Percentiles rank a stretch among this genome's conserved stretches.
phyloP scores from a whole-genome alignment of 2,888 invertebrate species.

The Amblyjoppa fuscipennis region DNA sequence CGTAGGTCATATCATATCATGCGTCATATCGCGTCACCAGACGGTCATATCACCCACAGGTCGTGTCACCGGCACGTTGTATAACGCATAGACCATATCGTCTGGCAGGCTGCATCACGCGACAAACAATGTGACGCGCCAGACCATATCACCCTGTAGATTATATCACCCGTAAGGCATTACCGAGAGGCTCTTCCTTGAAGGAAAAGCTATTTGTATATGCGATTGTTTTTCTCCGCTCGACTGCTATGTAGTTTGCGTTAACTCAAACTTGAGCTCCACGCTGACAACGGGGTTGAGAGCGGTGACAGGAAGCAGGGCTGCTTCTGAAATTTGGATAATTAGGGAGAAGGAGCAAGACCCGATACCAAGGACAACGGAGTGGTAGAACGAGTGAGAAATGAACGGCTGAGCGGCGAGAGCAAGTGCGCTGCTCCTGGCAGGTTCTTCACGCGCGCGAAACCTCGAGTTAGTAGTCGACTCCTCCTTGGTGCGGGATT shows the following conservation, averaged over 20 bases:
- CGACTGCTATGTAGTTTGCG: background rate
- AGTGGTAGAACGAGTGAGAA: slow-evolving; percentile 23
- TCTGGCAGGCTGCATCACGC: no score
- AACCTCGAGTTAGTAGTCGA: slow-evolving; percentile 33
- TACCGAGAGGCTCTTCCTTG: background rate
- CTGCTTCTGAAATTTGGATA: slow-evolving; percentile 61
- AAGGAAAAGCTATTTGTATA: background rate
- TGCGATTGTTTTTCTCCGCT: background rate
- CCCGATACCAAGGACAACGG: slow-evolving; percentile 53
- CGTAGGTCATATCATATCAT: no score
- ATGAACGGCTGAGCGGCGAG: slow-evolving; percentile 7
- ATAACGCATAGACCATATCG: no score
- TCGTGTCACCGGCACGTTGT: no score
- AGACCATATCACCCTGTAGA: no score
- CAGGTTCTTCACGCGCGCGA: slow-evolving; percentile 43
- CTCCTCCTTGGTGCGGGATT: slow-evolving; percentile 61
- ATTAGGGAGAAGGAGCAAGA: slow-evolving; percentile 56
- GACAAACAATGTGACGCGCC: no score
- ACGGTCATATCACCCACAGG: no score
- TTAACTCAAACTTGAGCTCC: background rate
- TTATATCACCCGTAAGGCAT: background rate
- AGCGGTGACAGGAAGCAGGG: slow-evolving; percentile 34
- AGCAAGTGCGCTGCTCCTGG: slow-evolving; percentile 41
- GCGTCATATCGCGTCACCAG: no score
- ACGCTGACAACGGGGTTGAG: slow-evolving; percentile 32